These are phyloP conservation scores for Tragelaphus scriptus DNA, from an alignment of 2,113 vertebrate species.

Conservation along the genomic window DNA sequence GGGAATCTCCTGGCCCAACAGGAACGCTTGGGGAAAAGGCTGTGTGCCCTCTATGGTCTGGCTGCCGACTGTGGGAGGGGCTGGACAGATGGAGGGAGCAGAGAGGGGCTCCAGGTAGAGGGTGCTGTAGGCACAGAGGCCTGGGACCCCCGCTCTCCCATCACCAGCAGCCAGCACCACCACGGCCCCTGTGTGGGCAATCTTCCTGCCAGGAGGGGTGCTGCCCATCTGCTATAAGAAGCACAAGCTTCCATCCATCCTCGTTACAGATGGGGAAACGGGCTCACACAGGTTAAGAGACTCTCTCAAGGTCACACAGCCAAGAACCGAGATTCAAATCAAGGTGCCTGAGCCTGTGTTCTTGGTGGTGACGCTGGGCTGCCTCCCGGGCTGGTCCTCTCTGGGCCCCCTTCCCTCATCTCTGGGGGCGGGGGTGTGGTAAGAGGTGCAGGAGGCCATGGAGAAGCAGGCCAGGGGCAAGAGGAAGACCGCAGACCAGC, in stretches of 20 bases:
- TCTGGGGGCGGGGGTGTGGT: fast-evolving
- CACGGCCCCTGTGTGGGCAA: fast-evolving
- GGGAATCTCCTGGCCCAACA: neutral
- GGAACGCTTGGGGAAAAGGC: neutral
- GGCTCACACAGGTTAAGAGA: neutral
- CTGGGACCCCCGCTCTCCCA: neutral
- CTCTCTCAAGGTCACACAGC: neutral
- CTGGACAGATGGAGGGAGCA: neutral
- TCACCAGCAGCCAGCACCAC: neutral
- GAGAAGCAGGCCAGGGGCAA: neutral
- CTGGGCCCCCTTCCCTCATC: neutral
- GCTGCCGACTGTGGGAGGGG: neutral
- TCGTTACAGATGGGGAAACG: neutral
- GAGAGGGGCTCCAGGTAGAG: neutral
- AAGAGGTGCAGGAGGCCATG: neutral
- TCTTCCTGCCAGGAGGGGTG: neutral
- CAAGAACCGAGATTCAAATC: neutral
- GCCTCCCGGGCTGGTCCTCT: neutral
- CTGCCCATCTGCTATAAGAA: neutral
- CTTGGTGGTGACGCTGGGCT: neutral
- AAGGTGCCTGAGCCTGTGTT: neutral
- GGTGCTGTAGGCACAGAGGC: neutral
- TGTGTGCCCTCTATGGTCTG: neutral
- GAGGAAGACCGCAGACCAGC: neutral
- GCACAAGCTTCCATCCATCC: neutral